Percentiles rank a stretch among this genome's conserved stretches.
Conservation (phyloP, 2,113 vertebrate species). For the Columba livia region DNA sequence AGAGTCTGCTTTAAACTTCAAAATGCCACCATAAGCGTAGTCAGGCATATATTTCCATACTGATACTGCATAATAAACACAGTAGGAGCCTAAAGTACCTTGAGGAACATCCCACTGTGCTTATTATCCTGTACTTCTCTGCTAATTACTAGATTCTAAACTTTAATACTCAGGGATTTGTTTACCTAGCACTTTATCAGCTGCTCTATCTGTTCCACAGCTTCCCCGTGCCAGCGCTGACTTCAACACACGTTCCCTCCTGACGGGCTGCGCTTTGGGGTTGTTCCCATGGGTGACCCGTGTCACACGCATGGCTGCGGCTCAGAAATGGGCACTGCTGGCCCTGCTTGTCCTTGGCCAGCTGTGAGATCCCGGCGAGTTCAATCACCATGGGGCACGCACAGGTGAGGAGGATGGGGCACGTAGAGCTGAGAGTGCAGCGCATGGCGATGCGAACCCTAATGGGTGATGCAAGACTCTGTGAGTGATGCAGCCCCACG, state of each 20-base stretch:
- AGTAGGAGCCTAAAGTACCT: slow-evolving; percentile 72
- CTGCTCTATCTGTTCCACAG: not conserved
- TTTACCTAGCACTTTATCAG: slow-evolving; percentile 61
- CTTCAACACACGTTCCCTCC: not conserved
- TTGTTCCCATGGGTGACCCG: not conserved
- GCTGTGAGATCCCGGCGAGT: not conserved
- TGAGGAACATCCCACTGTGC: slow-evolving; percentile 68
- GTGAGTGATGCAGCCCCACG: too few species aligned
- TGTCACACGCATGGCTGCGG: not conserved
- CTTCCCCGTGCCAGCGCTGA: not conserved
- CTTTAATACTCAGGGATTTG: slow-evolving; percentile 58
- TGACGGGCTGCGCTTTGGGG: not conserved
- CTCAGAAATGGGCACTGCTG: not conserved
- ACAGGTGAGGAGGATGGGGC: not conserved
- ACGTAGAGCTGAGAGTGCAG: too few species aligned
- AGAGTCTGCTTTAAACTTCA: slow-evolving; percentile 69
- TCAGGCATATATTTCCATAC: slow-evolving; percentile 77
- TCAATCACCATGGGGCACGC: rapidly evolving
- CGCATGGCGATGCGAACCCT: too few species aligned
- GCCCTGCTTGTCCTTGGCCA: not conserved
- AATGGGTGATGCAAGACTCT: too few species aligned
- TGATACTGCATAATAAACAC: slow-evolving; percentile 76
- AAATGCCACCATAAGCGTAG: slow-evolving; percentile 74
- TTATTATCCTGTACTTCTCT: slow-evolving; percentile 60
- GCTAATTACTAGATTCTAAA: slow-evolving; percentile 64